Percentiles rank a stretch among this genome's conserved stretches.
Evolutionary conservation across 2,888 invertebrate species (phyloP).

Genomic region (Rhopalosiphum nymphaeae): DNA sequence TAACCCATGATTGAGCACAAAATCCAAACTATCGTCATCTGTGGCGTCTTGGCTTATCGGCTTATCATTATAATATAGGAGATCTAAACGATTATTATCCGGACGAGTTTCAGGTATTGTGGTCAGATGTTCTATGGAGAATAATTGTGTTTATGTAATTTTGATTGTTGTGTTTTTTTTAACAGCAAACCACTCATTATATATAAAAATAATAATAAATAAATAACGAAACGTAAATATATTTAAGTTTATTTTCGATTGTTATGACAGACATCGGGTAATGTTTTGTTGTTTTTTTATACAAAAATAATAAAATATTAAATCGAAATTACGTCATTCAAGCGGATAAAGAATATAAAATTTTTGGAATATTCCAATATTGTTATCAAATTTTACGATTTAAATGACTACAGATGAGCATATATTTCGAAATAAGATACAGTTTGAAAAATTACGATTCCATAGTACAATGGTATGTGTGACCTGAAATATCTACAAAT

Average conservation of each 20-base stretch:
- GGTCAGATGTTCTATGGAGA: not conserved
- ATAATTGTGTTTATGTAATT: conserved; percentile 10
- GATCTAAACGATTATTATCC: conserved; percentile 45
- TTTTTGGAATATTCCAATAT: not conserved
- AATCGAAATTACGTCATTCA: not conserved
- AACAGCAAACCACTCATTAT: not conserved
- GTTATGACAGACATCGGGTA: not conserved
- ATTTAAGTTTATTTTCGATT: not conserved
- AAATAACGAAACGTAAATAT: not conserved
- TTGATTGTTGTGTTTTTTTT: not conserved
- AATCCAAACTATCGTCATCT: conserved; percentile 16
- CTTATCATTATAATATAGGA: conserved; percentile 20
- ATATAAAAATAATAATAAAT: not conserved
- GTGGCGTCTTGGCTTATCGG: not conserved
- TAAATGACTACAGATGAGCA: not conserved
- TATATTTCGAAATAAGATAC: not conserved
- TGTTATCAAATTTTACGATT: not conserved
- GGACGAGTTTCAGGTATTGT: not conserved
- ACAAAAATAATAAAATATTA: conserved; percentile 8
- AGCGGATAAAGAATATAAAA: not conserved
- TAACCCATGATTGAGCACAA: conserved; percentile 53
- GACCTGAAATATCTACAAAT: not conserved
- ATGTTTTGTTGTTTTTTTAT: not conserved
- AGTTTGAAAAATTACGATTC: not conserved
- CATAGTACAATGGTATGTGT: not conserved